Conservation (phyloP, 2,888 invertebrate species). For the Pristionchus japonicus region DNA sequence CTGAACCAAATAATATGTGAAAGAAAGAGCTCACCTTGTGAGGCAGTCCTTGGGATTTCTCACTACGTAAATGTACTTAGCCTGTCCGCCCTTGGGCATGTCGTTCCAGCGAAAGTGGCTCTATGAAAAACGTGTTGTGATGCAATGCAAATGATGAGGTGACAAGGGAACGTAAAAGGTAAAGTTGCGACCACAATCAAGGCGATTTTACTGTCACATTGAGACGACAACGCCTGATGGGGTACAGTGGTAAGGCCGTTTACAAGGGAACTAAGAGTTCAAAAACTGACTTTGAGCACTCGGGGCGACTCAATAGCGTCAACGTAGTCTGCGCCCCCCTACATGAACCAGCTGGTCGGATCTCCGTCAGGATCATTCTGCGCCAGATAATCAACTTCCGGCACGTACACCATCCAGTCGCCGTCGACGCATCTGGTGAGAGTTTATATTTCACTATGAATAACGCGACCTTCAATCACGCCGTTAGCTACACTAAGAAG, state of each 20-base stretch:
- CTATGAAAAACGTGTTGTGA: neutral
- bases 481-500: no score
- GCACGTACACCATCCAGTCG: neutral
- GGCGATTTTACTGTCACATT: no score
- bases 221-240: no score
- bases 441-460: neutral
- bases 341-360: neutral
- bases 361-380: neutral
- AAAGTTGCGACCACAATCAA: no score
- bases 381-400: neutral
- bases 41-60: slow-evolving; percentile 74
- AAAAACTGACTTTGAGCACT: slow-evolving; percentile 61
- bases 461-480: neutral
- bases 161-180: no score
- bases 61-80: slow-evolving; percentile 74
- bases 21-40: slow-evolving; percentile 54
- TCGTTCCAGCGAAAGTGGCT: slow-evolving; percentile 71
- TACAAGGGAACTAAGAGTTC: no score
- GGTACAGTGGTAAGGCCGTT: no score
- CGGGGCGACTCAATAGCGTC: slow-evolving; percentile 66
- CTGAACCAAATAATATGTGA: neutral
- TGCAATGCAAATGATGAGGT: no score
- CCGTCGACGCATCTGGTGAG: neutral
- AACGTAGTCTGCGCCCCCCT: slow-evolving; percentile 69
- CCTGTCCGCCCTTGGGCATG: slow-evolving; percentile 64